phyloP scores from a whole-genome alignment of 2,797 vertebrate genomes.

The Anguilla megastoma region DNA sequence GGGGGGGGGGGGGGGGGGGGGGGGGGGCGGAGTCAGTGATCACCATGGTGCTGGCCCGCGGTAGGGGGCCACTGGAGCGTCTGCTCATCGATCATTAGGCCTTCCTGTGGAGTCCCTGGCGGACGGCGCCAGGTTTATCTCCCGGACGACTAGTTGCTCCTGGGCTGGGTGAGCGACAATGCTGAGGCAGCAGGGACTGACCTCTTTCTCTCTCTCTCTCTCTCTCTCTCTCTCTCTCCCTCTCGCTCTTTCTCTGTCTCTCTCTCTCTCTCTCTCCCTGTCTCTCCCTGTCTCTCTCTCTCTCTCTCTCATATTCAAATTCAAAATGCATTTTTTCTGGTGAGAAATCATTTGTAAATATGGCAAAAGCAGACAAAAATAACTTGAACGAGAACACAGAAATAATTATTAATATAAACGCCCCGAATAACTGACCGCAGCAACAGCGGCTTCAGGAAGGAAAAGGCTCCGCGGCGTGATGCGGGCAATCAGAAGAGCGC shows the following conservation, averaged over 20 bases:
- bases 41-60: conserved; percentile 50
- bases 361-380: background rate
- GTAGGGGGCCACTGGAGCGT: conserved; percentile 12
- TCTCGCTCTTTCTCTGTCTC: background rate
- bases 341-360: background rate
- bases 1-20: no score
- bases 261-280: no score
- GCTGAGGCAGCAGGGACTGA: background rate
- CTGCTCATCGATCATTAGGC: conserved; percentile 20
- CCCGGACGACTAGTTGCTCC: background rate
- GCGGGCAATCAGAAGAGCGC: background rate
- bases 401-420: background rate
- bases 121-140: conserved; percentile 38
- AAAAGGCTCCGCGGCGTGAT: background rate
- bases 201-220: background rate
- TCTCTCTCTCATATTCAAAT: background rate
- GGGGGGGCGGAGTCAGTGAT: conserved; percentile 37
- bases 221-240: background rate
- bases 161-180: conserved; percentile 28
- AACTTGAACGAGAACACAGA: background rate
- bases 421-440: background rate
- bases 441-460: background rate
- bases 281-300: conserved; percentile 2
- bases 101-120: conserved; percentile 46
- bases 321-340: background rate